phyloP scores from a whole-genome alignment of 2,888 invertebrate species.

The Tryphoninae sp. region DNA sequence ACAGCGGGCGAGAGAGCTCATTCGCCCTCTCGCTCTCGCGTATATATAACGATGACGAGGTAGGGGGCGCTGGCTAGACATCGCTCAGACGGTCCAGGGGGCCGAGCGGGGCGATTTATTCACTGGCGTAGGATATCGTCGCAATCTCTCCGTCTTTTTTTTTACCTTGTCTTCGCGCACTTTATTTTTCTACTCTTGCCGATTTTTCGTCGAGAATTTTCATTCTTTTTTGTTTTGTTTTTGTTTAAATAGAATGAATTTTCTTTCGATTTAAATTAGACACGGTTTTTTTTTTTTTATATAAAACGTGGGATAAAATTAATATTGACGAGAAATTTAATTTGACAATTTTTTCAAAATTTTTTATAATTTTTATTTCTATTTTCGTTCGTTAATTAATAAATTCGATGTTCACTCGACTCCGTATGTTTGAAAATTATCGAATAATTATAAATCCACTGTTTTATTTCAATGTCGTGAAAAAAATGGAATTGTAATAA shows the following conservation, averaged over 20 bases:
- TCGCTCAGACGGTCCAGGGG: constrained; percentile 81
- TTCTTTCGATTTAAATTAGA: too few relatives aligned
- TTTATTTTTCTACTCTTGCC: background rate
- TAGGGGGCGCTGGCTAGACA: constrained; percentile 81
- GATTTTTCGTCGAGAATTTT: background rate
- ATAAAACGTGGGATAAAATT: too few relatives aligned
- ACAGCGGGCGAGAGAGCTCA: constrained; percentile 66
- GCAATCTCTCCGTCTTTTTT: constrained; percentile 13
- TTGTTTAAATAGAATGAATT: background rate
- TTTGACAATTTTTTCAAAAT: background rate
- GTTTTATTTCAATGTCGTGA: too few relatives aligned
- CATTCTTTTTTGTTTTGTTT: background rate
- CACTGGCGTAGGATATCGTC: constrained; percentile 72
- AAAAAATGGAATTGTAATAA: too few relatives aligned
- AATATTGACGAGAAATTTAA: too few relatives aligned
- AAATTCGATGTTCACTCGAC: too few relatives aligned
- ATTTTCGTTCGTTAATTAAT: too few relatives aligned
- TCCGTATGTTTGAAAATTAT: too few relatives aligned
- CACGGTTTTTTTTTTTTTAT: too few relatives aligned
- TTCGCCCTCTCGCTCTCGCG: constrained; percentile 42
- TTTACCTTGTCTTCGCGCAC: constrained; percentile 7
- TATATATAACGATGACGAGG: constrained; percentile 74
- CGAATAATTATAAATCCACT: too few relatives aligned
- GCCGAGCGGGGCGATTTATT: constrained; percentile 75
- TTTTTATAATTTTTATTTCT: background rate